Base-by-base conservation (phyloP, 2,797 vertebrate species). In the Crenichthys baileyi region DNA sequence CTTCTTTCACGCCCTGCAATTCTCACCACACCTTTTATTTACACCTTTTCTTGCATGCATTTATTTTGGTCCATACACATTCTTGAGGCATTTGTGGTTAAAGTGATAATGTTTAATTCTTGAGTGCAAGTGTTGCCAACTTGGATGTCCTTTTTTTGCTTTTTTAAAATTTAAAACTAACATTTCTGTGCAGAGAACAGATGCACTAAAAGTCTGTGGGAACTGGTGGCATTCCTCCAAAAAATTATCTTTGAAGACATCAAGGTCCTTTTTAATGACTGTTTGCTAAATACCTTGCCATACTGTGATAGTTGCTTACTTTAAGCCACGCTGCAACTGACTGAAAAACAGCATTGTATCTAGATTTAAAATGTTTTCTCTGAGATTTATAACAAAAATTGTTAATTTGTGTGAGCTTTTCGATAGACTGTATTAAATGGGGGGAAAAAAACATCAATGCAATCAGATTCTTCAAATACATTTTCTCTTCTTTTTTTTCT, bases 201-300 rank as follows among this genome's bases (percentile, higher is more conserved):
- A 74, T 71, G 50, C 72, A 70, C 48, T 31, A 26, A 71, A 63
- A 73, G 44, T 39, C 51, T 72, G 78, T 87, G 73, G 58, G 24
- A n/a, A n/a, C n/a, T n/a, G n/a, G n/a, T 91, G 83, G 73, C 65
- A 15, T 29, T 16, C 18, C n/a, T 55, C 77, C 79, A 83, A 75
- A 72, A 77, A 60, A 1, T 22, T n/a, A 61, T 79, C 36, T 74
- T 75, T 41, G 15, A 72, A 65, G 60, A 80, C 48, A 83, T 80
- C 71, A 46, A 72, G 60, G 65, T 83, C 72, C 22, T 46, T 26
- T 77, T 74, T 68, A 78, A 84, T 83, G 63, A 71, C n/a, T 36
- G 61, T 39, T 70, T 79, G 8, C 67, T 70, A 39, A 24, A 55
- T 55, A 26, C 16, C 12, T 61, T 16, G 63, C 22, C 72, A 82